Evolutionary conservation across 2,797 vertebrate genomes (phyloP).

Genomic region (Gambusia yucatana): DNA sequence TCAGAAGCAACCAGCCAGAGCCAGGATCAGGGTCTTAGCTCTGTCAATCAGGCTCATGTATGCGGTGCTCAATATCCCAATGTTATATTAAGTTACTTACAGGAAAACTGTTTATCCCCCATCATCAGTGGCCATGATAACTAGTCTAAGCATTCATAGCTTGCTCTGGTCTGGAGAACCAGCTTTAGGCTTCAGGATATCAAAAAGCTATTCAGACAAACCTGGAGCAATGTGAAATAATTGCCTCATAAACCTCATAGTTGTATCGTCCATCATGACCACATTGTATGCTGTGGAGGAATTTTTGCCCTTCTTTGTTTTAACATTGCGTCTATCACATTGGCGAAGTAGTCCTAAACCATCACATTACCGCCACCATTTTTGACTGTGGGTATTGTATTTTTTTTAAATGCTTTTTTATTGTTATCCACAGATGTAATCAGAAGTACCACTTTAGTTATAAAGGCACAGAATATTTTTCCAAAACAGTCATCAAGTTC

Average conservation of each 20-base stretch:
- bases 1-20: no score
- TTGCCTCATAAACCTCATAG: background rate
- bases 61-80: no score
- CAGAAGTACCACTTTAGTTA: background rate
- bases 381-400: background rate
- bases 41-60: no score
- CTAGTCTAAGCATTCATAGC: no score
- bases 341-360: background rate
- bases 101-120: no score
- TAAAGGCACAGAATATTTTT: background rate
- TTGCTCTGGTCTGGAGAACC: no score
- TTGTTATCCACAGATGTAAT: background rate
- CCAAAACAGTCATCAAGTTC: background rate
- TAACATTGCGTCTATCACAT: background rate
- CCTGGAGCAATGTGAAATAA: background rate
- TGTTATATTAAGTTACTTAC: no score
- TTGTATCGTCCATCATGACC: background rate
- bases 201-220: background rate
- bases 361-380: background rate
- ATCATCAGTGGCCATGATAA: no score
- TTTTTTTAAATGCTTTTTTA: background rate
- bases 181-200: background rate
- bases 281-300: background rate
- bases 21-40: no score
- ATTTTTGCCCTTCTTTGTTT: background rate